Conservation (phyloP, 37 sponge, comb jelly and placozoan species). For the Hormiphora californensis region DNA sequence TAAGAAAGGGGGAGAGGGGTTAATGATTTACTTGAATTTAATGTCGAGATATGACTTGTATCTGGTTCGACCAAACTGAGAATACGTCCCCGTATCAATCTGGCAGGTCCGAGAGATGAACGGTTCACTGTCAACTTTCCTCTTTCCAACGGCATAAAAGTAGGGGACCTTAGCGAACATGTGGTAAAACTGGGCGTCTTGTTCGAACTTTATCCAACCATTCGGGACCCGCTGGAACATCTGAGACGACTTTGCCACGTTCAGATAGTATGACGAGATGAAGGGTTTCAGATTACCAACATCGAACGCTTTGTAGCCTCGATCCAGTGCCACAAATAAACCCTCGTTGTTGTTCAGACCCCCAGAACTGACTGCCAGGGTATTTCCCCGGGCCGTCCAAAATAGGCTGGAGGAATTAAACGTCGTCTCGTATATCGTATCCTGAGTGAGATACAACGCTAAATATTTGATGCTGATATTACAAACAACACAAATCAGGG, state of each 20-base stretch:
- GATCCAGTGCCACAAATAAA: constrained; percentile 20
- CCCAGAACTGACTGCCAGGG: neutral
- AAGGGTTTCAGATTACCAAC: neutral
- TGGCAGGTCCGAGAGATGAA: constrained; percentile 24
- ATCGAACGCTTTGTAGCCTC: neutral
- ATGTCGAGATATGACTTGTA: constrained; percentile 8
- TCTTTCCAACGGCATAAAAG: constrained; percentile 12
- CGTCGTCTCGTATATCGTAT: neutral
- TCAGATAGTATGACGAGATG: constrained; percentile 16
- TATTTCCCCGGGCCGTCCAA: neutral
- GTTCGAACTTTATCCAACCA: neutral
- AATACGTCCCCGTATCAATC: neutral
- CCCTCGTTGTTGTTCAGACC: constrained; percentile 4
- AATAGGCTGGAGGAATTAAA: neutral
- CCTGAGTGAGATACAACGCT: neutral
- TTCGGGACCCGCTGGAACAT: neutral
- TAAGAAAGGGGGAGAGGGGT: no score
- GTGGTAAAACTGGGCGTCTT: neutral
- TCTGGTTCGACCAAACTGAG: neutral
- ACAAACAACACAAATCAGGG: neutral
- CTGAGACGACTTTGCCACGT: neutral
- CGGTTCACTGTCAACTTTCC: neutral
- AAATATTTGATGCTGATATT: neutral
- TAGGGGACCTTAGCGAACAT: constrained; percentile 1
- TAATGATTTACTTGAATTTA: constrained; percentile 8